Evolutionary conservation across 2,888 invertebrate species (phyloP).

Genomic region (Agrochola macilenta): DNA sequence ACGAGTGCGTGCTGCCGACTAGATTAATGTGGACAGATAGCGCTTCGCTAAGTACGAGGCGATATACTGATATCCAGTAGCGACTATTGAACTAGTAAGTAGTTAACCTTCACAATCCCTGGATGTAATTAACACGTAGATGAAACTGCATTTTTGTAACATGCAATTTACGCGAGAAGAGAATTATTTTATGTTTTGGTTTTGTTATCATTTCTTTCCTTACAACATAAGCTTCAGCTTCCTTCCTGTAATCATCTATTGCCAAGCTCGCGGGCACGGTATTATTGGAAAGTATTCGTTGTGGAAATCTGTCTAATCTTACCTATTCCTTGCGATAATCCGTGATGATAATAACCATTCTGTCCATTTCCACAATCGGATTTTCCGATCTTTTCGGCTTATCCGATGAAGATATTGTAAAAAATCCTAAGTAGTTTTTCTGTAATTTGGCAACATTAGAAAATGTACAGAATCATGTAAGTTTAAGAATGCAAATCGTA

Average conservation of each 20-base stretch:
- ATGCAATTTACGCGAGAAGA: not conserved
- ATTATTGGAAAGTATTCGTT: not conserved
- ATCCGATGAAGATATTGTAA: not conserved
- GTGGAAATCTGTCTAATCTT: not conserved
- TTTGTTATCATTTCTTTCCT: not conserved
- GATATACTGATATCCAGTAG: constrained; percentile 11
- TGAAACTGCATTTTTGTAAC: constrained; percentile 3
- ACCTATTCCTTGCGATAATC: not conserved
- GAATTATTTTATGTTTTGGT: not conserved
- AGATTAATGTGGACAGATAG: constrained; percentile 56
- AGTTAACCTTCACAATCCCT: constrained; percentile 20
- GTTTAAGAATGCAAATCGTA: constrained; percentile 41
- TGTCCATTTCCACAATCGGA: not conserved
- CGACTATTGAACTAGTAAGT: not conserved
- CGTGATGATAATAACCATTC: not conserved
- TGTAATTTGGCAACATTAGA: constrained; percentile 3
- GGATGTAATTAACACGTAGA: constrained; percentile 2
- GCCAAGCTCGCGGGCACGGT: not conserved
- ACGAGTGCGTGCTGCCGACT: constrained; percentile 37
- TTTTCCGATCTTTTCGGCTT: not conserved
- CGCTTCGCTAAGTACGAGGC: constrained; percentile 17
- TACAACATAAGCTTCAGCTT: too few species aligned
- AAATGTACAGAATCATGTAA: not conserved
- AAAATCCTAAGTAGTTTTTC: constrained; percentile 3
- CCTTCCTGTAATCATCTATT: too few species aligned